Evolutionary conservation across 2,113 vertebrate genomes (phyloP), one percentile per base, ranked within the genome.

Genomic region (Tyrannus savana): DNA sequence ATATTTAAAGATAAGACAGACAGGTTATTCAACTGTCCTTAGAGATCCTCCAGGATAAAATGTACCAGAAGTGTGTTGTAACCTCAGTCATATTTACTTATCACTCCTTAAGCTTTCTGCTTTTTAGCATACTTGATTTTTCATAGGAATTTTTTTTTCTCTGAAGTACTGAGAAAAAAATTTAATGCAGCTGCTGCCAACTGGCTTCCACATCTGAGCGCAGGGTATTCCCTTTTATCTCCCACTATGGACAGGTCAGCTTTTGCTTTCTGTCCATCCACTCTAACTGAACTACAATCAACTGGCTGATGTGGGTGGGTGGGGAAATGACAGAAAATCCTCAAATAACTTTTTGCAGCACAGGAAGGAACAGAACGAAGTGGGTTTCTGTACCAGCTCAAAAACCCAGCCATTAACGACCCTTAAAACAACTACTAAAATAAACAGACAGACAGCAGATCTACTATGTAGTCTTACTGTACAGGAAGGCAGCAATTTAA

Each of bases 1-100:
- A 80, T 55, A 95, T 90, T 91, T 97, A 96, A 96, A 97, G 87
- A 84, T 88, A 96, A 89, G 87, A 94, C 44, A 96, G 71, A 69
- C 63, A 87, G 12, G 52, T 95, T 96, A 96, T 75, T 94, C 90
- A 90, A 87, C 58, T 84, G 33, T 77, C 75, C 89, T 88, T 69
- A 96, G 74, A 95, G 80, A 96, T 91, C 30, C 60, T 35, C 23
- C 68, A 75, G 10, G 25, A 82, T 12, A 79, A 91, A 90, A 84
- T 3, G 9, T 30, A 59, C 8, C 30, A 87, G 18, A 10, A 82
- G 12, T 14, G 9, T 67, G 19, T 46, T 39, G 22, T 67, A 91
- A 91, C 15, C 71, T 87, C 31, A 62, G 33, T 30, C 35, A 63
- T 59, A 76, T 71, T 53, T 75, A 35, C 66, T 87, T 89, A 71